Percentiles rank a stretch among this genome's conserved stretches.
Evolutionary conservation across 2,113 vertebrate genomes (phyloP).

Genomic region (Dasyurus viverrinus): DNA sequence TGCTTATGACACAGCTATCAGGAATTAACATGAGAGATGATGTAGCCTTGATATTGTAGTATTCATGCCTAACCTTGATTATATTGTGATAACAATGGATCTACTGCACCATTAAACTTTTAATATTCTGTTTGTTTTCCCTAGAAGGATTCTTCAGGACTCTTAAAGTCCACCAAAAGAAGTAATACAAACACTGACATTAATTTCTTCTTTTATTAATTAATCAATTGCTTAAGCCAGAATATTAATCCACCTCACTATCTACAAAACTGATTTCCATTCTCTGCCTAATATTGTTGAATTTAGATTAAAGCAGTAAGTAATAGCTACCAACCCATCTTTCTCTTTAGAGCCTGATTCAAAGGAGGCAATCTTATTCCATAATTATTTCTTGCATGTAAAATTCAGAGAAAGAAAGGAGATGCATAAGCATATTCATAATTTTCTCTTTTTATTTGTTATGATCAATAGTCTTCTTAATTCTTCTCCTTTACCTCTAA

Average conservation of each 20-base stretch:
- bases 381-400: background rate
- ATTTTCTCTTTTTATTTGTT: constrained; percentile 34
- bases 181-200: background rate
- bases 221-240: constrained; percentile 16
- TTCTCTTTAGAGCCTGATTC: constrained; percentile 48
- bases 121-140: background rate
- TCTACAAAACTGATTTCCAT: constrained; percentile 55
- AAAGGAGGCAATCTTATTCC: constrained; percentile 37
- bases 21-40: background rate
- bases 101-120: background rate
- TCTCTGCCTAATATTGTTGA: constrained; percentile 26
- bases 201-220: constrained; percentile 30
- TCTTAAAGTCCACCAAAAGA: constrained; percentile 1
- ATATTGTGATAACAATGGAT: background rate
- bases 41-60: background rate
- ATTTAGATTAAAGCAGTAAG: constrained; percentile 39
- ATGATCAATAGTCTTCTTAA: constrained; percentile 39
- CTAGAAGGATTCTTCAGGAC: background rate
- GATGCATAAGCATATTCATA: background rate
- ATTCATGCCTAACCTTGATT: background rate
- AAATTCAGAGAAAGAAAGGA: constrained; percentile 8
- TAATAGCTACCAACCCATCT: constrained; percentile 22
- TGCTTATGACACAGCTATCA: background rate
- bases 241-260: background rate
- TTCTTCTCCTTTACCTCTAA: constrained; percentile 26